Percentiles rank a stretch among this genome's conserved stretches.
Conservation (phyloP, 2,113 vertebrate genomes). For the Regulus satrapa region DNA sequence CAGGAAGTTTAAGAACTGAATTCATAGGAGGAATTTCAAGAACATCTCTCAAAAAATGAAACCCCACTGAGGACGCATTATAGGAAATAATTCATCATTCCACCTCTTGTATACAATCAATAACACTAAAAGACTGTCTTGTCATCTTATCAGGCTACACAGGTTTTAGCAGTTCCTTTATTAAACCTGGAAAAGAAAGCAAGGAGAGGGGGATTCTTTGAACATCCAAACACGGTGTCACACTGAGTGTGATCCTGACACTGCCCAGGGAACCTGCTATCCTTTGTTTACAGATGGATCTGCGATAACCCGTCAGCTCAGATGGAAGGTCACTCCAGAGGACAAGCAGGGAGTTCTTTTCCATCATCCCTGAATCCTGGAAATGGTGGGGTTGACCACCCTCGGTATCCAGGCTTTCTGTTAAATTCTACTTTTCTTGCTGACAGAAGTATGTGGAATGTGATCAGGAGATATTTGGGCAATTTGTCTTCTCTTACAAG, state of each 20-base stretch:
- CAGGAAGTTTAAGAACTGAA: constrained; percentile 27
- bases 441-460: constrained; percentile 49
- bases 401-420: background rate
- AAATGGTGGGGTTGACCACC: constrained; percentile 38
- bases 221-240: constrained; percentile 79
- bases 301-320: constrained; percentile 63
- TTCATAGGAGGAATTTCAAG: constrained; percentile 1
- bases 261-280: constrained; percentile 61
- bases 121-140: constrained; percentile 74
- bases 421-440: constrained; percentile 32
- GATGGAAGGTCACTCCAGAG: constrained; percentile 54
- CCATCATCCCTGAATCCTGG: constrained; percentile 49
- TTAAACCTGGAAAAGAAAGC: constrained; percentile 71
- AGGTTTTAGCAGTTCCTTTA: constrained; percentile 76
- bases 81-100: constrained; percentile 68
- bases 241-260: constrained; percentile 73
- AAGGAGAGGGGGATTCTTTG: constrained; percentile 52
- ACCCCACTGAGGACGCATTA: background rate
- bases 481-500: constrained; percentile 38
- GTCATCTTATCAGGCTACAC: constrained; percentile 72
- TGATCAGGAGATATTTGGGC: constrained; percentile 24
- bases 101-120: constrained; percentile 74
- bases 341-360: constrained; percentile 64
- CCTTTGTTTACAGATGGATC: constrained; percentile 76
- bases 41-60: constrained; percentile 43